Evolutionary conservation across 2,797 vertebrate species (phyloP), one percentile per base, ranked within the genome.

Genomic region (Gymnopithys bicolor): DNA sequence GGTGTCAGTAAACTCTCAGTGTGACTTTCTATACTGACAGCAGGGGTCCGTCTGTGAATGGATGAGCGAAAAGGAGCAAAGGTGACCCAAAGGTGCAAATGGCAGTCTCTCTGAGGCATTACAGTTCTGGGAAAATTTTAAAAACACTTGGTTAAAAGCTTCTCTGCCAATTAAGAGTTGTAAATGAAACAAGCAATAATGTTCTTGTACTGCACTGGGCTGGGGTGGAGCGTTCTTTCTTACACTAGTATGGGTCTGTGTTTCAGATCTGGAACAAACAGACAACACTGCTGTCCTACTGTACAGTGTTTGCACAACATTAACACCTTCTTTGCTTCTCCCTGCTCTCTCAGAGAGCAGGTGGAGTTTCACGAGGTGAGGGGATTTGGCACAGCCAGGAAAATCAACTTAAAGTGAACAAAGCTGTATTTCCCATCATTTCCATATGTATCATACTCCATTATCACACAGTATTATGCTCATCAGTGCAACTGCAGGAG

Each of bases 131-230:
- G 10, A 5, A 83, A 53, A 21, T 9, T 33, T 79, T 9, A 5
- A 70, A 66, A 73, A 21, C 5, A 33, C 2, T 1, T 45, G 1
- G 1, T 37, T 56, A 59, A 52, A 58, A 46, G 33, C 5, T n/a
- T 22, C 5, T 46, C 19, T 48, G 23, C 5, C 28, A 71, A 12
- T 32, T 19, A 28, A n/a, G 19, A 56, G 4, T 33, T 16, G 5
- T 73, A 69, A 79, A 76, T 27, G 11, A 84, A 69, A 63, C 12
- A 25, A 60, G 66, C 63, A n/a, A 9, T 10, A 43, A 35, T 12
- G 6, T n/a, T 64, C 6, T 8, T 45, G 2, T 13, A 5, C 8
- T 24, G 5, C 0, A 0, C 12, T 35, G 22, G 9, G 3, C 10
- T 68, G 45, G 12, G n/a, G 5, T 45, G 43, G 9, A 66, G 6